Percentiles rank a stretch among this genome's conserved stretches.
Evolutionary conservation across 1,140 invertebrate species (phyloP).

Genomic region (Drosophila nigrodunni): DNA sequence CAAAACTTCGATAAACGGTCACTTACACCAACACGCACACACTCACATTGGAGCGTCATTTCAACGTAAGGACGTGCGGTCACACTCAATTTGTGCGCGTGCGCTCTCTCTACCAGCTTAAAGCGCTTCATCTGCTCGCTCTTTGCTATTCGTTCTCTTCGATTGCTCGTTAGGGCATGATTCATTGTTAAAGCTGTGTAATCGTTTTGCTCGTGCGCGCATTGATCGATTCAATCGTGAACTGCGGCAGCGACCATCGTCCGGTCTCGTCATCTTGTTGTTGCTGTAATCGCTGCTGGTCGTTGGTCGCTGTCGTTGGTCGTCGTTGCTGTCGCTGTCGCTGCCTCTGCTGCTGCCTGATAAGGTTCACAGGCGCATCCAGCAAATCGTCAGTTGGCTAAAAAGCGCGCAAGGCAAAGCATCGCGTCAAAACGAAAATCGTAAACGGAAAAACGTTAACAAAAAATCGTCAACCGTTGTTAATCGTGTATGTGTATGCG

Average conservation of each 20-base stretch:
- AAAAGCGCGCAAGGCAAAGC: conserved; percentile 69
- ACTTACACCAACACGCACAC: conserved; percentile 2
- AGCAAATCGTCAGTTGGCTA: conserved; percentile 73
- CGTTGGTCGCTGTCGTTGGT: conserved; percentile 20
- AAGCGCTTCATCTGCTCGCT: conserved; percentile 8
- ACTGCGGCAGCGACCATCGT: conserved; percentile 35
- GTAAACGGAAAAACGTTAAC: conserved; percentile 47
- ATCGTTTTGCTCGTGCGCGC: conserved; percentile 77
- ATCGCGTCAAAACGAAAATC: conserved; percentile 56
- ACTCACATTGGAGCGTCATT: not conserved
- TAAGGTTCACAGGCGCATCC: conserved; percentile 80
- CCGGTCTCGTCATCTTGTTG: conserved; percentile 17
- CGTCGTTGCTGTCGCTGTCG: conserved; percentile 16
- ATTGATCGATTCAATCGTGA: conserved; percentile 68
- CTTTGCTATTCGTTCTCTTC: conserved; percentile 8
- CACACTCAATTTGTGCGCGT: conserved; percentile 18
- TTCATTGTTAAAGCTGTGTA: conserved; percentile 73
- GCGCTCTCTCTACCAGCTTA: conserved; percentile 1
- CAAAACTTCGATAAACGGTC: conserved; percentile 33
- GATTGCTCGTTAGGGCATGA: conserved; percentile 56
- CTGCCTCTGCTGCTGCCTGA: conserved; percentile 54
- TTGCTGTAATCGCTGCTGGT: conserved; percentile 6
- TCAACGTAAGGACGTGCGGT: conserved; percentile 19
- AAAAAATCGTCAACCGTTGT: conserved; percentile 31
- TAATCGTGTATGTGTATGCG: conserved; percentile 4